Evolutionary conservation across 2,113 vertebrate genomes (phyloP), one percentile per base, ranked within the genome.

Genomic region (Paramisgurnus dabryanus): DNA sequence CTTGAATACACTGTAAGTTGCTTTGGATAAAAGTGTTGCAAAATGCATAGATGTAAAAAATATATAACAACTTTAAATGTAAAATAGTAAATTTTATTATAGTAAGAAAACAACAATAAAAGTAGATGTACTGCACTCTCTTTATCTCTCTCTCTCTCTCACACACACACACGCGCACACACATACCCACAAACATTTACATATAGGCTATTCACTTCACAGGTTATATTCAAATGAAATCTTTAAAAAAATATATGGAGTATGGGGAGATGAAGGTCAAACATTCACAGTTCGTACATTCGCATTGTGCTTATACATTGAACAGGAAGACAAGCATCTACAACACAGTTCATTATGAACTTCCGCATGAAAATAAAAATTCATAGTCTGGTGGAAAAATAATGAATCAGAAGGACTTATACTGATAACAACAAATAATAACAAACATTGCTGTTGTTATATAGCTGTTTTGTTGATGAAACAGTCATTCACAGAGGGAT

Each of bases 241-340:
- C 22, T 76, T 10, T 22, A 47, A 34, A 63, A 47, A 7, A 43
- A 63, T 63, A 9, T 63, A 49, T 34, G 18, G 18, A 49, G 6
- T 10, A 18, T 18, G 50, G 7, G 18, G n/a, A 64, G n/a, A 63
- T 6, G 10, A 8, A 74, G 11, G 22, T 5, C 2, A 71, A 27
- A 45, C n/a, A 61, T 76, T 76, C 64, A 84, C 74, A 86, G 73
- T 76, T 50, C 11, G 18, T 45, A 64, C 47, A 78, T 64, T 66
- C 41, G 69, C 41, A 60, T 55, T 53, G 40, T 64, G 40, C n/a
- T 60, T 11, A 18, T 55, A 80, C 60, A 65, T 34, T n/a, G 47
- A 50, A 49, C 63, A 55, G 63, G 27, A 67, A 17, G 76, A 39
- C 18, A 10, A 67, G 41, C 60, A 39, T 8, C 45, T 75, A 47